These are phyloP conservation scores for Phylloscopus whistleri DNA, from an alignment of 2,113 vertebrate genomes.

Conservation along the genomic window DNA sequence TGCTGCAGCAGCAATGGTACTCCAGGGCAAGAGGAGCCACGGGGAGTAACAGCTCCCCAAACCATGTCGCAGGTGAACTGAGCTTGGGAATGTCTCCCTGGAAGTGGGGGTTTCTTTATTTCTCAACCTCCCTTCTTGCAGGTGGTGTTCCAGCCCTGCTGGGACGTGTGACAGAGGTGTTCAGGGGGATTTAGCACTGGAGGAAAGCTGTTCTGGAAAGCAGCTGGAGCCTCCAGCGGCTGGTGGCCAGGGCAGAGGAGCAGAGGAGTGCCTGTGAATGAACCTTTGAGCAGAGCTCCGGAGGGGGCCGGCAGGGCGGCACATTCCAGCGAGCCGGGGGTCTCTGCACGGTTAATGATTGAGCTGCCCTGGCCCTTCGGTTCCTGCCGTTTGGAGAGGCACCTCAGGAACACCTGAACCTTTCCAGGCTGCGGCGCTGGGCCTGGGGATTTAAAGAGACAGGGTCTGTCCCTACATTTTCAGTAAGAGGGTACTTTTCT, in stretches of 20 bases:
- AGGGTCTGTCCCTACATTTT: background rate
- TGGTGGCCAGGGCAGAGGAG: background rate
- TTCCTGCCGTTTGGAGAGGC: background rate
- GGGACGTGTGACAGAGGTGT: background rate
- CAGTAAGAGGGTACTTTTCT: background rate
- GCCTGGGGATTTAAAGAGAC: background rate
- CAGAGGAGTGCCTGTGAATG: background rate
- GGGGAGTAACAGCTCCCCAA: background rate
- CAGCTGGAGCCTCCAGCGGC: fast-evolving
- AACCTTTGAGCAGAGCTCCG: background rate
- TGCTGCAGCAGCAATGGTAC: background rate
- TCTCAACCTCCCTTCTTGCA: background rate
- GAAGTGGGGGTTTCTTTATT: background rate
- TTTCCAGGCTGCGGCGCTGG: background rate
- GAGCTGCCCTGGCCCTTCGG: conserved; percentile 49
- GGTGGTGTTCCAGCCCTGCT: fast-evolving
- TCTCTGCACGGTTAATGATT: conserved; percentile 59
- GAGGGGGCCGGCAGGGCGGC: background rate
- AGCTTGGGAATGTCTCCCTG: fast-evolving
- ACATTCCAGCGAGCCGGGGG: conserved; percentile 55
- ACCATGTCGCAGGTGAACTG: fast-evolving
- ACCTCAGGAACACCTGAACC: background rate
- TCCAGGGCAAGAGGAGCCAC: background rate
- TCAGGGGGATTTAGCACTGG: fast-evolving
- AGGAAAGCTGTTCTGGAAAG: background rate